Evolutionary conservation across 2,113 vertebrate species (phyloP), one percentile per base, ranked within the genome.

Genomic region (Amphilophus citrinellus): DNA sequence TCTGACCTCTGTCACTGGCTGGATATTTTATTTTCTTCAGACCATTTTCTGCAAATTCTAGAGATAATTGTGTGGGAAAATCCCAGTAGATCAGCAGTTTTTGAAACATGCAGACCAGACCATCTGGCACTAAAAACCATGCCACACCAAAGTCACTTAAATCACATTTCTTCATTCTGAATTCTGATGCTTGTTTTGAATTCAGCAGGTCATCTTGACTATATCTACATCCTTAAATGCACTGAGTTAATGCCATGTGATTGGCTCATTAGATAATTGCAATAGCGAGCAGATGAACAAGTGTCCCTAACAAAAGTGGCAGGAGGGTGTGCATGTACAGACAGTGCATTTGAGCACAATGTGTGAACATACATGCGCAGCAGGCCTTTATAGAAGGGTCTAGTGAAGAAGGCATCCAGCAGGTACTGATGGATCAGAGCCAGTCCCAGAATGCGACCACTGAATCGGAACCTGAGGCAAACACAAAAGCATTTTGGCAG

Each of bases 351-450:
- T 62, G 61, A 35, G 61, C 15, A 14, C 13, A 47, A 59, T 10
- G 65, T 53, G 63, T 75, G 14, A 27, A 97, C 98, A 96, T 85
- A 99, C 98, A 99, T 99, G 95, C 98, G 96, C 30, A 99, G 98
- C 32, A 99, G 98, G 58, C 98, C 98, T 95, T 99, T 99, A 94
- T 99, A 99, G 94, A 99, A 99, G 3, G 98, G 98, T 42, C 98
- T 94, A 18, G 98, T 99, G 76, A 99, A 99, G 95, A 99, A 99
- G 85, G 98, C 98, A 92, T 99, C 98, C 90, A 99, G 94, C 93
- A 99, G 96, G 94, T 99, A 99, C 92, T 99, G 98, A 94, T 99
- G 98, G 89, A 99, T 98, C 8, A 99, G 96, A 73, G 98, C 98
- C 87, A 99, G 96, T 27, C 98, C 98, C 91, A 99, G 96, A 90